Evolutionary conservation across 2,888 invertebrate genomes (phyloP), one percentile per base, ranked within the genome.

Genomic region (Cartodere bifasciata): DNA sequence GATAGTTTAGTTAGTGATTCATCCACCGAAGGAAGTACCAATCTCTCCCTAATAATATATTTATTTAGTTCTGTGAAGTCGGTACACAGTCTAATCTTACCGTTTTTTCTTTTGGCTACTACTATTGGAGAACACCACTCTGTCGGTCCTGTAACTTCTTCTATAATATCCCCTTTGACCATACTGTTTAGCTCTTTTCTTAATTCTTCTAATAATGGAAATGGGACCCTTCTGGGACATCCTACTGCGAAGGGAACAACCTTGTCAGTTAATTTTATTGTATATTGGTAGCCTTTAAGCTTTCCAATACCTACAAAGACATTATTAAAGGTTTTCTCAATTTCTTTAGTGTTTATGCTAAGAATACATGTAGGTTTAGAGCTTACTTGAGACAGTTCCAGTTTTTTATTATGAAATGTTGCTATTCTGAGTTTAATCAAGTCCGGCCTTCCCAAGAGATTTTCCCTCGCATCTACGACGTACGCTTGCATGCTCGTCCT

Each of bases 41-140:
- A 37, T 13, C 31, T 29, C 20, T 45, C 40, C 33, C 46, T 22
- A 13, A 20, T 13, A 3, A 46, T 39, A n/a, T 23, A 38, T 28
- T 39, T 39, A 23, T 51, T 53, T 3, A 52, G 35, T 28, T 41
- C 27, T 4, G 46, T 48, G 23, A 39, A 47, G 32, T 52, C 50
- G 4, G 42, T 36, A 30, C 49, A 52, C 7, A 51, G 13, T n/a
- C 49, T 22, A n/a, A 51, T 31, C 15, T 34, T 25, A 3, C 24
- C 29, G n/a, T 25, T 33, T 11, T 34, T 41, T 36, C 52, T 50
- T 4, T 39, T 42, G 1, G 48, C 52, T 3, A 49, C 43, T 1
- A 58, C 56, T 32, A 56, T 49, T 1, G 48, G 48, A 7, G 49
- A 44, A 32, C 52, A 55, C 53, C 53, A 56, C 1, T 45, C 48